phyloP scores from a whole-genome alignment of 2,113 vertebrate species.

The Bubo blakistoni region DNA sequence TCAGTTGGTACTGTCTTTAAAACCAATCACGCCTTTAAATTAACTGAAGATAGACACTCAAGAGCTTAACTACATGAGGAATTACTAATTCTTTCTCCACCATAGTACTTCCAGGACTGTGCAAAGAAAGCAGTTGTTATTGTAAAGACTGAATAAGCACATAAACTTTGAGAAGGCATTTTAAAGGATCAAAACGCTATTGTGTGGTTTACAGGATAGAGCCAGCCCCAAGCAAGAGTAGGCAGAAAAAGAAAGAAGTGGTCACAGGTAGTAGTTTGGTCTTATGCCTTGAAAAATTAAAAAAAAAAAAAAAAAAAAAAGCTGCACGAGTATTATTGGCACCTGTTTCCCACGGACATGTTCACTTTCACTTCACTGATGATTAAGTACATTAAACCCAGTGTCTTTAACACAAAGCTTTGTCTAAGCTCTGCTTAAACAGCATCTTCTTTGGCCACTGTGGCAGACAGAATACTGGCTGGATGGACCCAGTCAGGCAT shows the following conservation, averaged over 20 bases:
- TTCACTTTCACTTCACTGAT: not conserved
- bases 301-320: not conserved
- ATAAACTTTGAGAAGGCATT: not conserved
- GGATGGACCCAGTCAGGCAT: not conserved
- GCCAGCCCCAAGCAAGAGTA: not conserved
- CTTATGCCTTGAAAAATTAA: not conserved
- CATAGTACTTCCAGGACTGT: not conserved
- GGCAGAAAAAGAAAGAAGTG: not conserved
- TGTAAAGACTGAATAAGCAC: not conserved
- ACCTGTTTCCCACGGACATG: not conserved
- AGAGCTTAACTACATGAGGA: not conserved
- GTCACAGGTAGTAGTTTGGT: not conserved
- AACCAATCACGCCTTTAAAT: not conserved
- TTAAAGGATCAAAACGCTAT: not conserved
- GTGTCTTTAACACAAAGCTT: not conserved
- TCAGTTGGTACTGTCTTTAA: not conserved
- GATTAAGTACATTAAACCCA: not conserved
- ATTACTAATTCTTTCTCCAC: not conserved
- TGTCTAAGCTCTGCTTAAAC: not conserved
- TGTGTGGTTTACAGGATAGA: not conserved
- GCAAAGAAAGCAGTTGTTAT: not conserved
- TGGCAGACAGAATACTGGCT: not conserved
- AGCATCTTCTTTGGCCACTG: not conserved
- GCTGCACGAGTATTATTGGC: not conserved
- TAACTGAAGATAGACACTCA: not conserved